phyloP scores from a whole-genome alignment of 2,113 vertebrate genomes.

The Solenodon paradoxus region DNA sequence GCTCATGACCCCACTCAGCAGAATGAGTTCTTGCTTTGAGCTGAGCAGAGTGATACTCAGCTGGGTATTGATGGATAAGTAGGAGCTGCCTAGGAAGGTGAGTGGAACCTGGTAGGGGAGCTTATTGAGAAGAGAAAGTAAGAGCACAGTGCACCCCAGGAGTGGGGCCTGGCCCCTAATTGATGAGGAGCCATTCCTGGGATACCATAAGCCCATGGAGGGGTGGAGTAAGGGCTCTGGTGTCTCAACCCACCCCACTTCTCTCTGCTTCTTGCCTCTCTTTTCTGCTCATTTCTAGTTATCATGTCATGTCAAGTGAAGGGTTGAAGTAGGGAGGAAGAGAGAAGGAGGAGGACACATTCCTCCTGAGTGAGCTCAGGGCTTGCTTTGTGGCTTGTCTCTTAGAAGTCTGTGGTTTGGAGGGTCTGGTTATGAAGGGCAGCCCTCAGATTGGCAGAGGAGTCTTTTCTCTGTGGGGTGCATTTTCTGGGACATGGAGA shows the following conservation, averaged over 20 bases:
- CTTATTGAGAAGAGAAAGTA: neutral
- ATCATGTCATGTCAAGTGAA: neutral
- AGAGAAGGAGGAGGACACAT: neutral
- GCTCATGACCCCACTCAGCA: neutral
- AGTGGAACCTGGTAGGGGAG: neutral
- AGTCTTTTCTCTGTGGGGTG: neutral
- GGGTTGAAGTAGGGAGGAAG: neutral
- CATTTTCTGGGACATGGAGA: neutral
- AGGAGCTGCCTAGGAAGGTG: neutral
- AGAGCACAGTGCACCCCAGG: neutral
- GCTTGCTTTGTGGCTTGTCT: neutral
- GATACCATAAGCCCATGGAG: neutral
- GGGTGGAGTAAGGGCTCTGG: no score
- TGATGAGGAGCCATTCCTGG: neutral
- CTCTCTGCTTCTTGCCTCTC: neutral
- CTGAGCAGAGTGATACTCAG: neutral
- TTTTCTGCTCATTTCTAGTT: neutral
- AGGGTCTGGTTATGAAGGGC: neutral
- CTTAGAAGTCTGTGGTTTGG: neutral
- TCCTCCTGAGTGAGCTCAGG: neutral
- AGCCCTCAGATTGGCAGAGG: neutral
- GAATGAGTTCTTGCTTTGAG: neutral
- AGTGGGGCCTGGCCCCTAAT: neutral
- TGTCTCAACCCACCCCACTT: neutral
- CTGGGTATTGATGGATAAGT: neutral